phyloP scores from a whole-genome alignment of 2,113 vertebrate genomes.

The Ameiurus melas region DNA sequence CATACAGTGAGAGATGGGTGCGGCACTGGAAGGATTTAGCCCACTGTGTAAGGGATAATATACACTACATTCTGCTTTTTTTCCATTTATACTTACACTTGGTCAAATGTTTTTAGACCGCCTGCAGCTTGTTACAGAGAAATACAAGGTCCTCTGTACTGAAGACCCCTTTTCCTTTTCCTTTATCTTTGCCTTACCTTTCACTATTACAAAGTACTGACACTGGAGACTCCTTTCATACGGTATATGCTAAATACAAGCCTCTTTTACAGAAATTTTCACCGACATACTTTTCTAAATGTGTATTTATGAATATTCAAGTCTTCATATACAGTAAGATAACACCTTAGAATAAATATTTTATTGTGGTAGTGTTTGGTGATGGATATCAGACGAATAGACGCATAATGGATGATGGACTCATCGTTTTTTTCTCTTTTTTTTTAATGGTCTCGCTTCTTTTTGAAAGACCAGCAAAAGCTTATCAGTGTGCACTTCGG shows the following conservation, averaged over 20 bases:
- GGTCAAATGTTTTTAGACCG: neutral
- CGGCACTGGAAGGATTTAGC: neutral
- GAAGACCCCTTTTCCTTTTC: neutral
- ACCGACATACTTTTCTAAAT: neutral
- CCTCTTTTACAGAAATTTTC: too few species aligned
- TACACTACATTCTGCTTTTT: neutral
- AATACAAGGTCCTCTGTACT: neutral
- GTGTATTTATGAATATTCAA: neutral
- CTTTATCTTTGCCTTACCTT: neutral
- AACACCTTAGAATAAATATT: neutral
- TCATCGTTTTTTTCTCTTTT: neutral
- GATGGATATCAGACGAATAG: neutral
- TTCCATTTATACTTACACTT: neutral
- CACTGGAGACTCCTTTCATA: neutral
- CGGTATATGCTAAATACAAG: neutral
- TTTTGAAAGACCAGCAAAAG: neutral
- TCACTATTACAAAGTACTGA: neutral
- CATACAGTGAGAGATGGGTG: neutral
- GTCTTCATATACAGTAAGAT: neutral
- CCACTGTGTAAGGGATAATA: neutral
- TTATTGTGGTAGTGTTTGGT: too few species aligned
- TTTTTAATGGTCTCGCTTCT: neutral
- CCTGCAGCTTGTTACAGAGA: neutral
- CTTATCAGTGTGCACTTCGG: conserved; percentile 37
- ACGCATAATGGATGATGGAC: neutral